phyloP scores from a whole-genome alignment of 1,140 invertebrate species.

The Phenacoccus solenopsis region DNA sequence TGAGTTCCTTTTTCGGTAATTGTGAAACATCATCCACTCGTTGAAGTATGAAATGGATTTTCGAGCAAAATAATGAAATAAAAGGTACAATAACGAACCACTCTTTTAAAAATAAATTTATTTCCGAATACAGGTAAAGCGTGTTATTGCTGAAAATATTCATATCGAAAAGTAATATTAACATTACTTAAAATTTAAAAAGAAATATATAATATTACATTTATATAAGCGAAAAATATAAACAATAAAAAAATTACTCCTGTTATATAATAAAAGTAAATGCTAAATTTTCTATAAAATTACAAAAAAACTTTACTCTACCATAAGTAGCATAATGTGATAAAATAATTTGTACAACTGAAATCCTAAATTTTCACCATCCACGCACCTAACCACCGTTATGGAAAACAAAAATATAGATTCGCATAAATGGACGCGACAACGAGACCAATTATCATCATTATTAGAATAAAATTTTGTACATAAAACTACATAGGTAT shows the following conservation, averaged over 20 bases:
- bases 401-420: not conserved
- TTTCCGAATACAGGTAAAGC: constrained; percentile 13
- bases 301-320: constrained; percentile 16
- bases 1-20: too few species aligned
- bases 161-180: constrained; percentile 13
- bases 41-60: too few species aligned
- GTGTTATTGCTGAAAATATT: constrained; percentile 18
- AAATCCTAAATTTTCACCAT: not conserved
- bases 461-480: not conserved
- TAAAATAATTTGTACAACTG: constrained; percentile 18
- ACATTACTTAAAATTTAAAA: constrained; percentile 10
- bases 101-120: constrained; percentile 8
- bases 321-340: constrained; percentile 13
- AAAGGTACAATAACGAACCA: too few species aligned
- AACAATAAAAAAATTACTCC: constrained; percentile 15
- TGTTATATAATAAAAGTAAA: constrained; percentile 11
- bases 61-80: too few species aligned
- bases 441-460: too few species aligned
- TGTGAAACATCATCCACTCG: too few species aligned
- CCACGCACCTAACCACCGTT: not conserved
- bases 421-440: not conserved
- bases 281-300: constrained; percentile 13
- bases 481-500: too few species aligned
- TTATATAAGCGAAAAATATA: constrained; percentile 11
- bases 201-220: constrained; percentile 14